Percentiles rank a stretch among this genome's conserved stretches.
Evolutionary conservation across 2,888 invertebrate genomes (phyloP).

Genomic region (Blera fallax): DNA sequence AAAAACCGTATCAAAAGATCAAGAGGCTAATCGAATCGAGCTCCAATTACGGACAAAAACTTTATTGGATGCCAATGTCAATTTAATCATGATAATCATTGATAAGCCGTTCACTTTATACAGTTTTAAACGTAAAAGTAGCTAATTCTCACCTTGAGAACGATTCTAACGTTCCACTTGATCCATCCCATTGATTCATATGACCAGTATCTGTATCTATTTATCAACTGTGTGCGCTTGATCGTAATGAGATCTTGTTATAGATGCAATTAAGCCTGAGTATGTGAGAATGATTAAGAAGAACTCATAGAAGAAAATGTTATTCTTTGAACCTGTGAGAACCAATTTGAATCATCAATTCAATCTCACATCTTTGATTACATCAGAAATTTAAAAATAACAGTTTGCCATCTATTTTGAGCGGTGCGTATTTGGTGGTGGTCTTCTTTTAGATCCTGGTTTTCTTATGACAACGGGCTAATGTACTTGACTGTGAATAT

Average conservation of each 20-base stretch:
- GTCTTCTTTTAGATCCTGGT: slow-evolving; percentile 35
- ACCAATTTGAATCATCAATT: slow-evolving; percentile 46
- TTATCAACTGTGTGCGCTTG: slow-evolving; percentile 58
- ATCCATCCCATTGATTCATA: background rate
- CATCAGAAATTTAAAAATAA: slow-evolving; percentile 63
- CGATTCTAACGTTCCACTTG: slow-evolving; percentile 69
- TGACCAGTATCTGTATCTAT: slow-evolving; percentile 20
- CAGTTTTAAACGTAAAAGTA: slow-evolving; percentile 27
- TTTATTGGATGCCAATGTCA: slow-evolving; percentile 70
- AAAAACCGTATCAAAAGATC: slow-evolving; percentile 18
- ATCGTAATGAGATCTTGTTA: slow-evolving; percentile 71
- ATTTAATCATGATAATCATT: slow-evolving; percentile 64
- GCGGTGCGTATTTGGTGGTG: slow-evolving; percentile 28
- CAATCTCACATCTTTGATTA: slow-evolving; percentile 16
- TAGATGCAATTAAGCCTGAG: slow-evolving; percentile 60
- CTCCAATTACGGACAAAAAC: slow-evolving; percentile 14
- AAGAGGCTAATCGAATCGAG: slow-evolving; percentile 59
- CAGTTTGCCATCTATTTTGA: slow-evolving; percentile 34
- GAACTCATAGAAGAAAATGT: background rate
- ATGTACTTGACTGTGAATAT: slow-evolving; percentile 48
- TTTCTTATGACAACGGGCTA: slow-evolving; percentile 5
- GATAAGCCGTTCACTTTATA: slow-evolving; percentile 52
- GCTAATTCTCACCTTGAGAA: slow-evolving; percentile 62
- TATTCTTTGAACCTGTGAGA: slow-evolving; percentile 33
- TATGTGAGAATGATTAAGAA: slow-evolving; percentile 65